Evolutionary conservation across 2,797 vertebrate species (phyloP).

Genomic region (Mionectes olivaceus): DNA sequence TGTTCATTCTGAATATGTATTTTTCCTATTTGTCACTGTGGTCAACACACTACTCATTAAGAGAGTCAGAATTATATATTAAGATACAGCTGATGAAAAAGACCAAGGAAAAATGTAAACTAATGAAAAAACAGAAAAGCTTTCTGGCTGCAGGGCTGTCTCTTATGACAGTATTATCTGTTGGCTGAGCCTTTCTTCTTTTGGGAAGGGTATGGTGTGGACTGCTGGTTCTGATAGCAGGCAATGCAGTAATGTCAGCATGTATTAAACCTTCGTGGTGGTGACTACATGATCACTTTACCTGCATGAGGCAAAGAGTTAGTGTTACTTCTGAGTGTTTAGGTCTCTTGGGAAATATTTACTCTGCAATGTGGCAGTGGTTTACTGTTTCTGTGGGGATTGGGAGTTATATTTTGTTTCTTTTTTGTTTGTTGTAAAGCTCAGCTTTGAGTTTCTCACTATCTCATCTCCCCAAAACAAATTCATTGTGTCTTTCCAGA

Average conservation of each 20-base stretch:
- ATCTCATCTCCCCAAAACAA: not conserved
- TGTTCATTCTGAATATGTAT: not conserved
- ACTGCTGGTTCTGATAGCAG: not conserved
- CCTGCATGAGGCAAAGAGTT: not conserved
- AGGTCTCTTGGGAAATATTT: not conserved
- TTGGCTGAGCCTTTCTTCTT: not conserved
- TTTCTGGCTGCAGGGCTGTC: not conserved
- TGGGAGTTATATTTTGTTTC: rapidly evolving
- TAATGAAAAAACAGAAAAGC: not conserved
- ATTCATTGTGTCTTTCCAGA: not conserved
- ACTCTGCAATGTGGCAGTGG: not conserved
- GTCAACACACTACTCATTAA: not conserved
- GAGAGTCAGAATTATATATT: not conserved
- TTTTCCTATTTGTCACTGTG: not conserved
- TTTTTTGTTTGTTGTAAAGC: not conserved
- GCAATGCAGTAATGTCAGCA: not conserved
- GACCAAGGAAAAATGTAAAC: not conserved
- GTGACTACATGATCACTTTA: not conserved
- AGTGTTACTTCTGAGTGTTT: not conserved
- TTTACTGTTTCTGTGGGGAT: rapidly evolving
- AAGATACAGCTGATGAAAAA: not conserved
- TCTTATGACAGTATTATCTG: not conserved
- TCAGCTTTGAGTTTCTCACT: not conserved
- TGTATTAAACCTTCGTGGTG: not conserved
- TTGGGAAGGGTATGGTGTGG: not conserved